phyloP scores from a whole-genome alignment of 53 echinoderm and acorn worm species.

The Zoroaster sp. region DNA sequence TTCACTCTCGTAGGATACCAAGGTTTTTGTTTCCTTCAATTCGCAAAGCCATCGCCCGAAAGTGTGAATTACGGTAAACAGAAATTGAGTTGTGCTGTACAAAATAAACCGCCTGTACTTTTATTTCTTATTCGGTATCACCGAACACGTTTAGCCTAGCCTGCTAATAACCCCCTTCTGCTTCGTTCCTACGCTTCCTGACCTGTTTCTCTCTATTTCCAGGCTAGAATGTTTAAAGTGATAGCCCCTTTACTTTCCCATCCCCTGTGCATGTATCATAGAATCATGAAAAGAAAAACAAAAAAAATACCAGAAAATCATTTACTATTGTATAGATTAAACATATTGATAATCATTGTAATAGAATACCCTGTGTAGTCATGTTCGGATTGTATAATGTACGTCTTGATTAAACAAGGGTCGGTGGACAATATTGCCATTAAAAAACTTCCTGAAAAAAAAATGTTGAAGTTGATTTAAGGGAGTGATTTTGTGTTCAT shows the following conservation, averaged over 20 bases:
- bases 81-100: constrained; percentile 15
- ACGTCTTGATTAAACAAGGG: background rate
- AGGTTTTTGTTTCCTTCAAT: background rate
- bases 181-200: background rate
- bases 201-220: background rate
- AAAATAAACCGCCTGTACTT: constrained; percentile 17
- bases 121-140: background rate
- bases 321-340: constrained; percentile 10
- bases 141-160: background rate
- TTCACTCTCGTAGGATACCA: background rate
- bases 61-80: background rate
- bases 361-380: constrained; percentile 17
- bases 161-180: background rate
- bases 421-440: constrained; percentile 15
- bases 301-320: background rate
- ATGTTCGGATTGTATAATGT: background rate
- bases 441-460: constrained; percentile 12
- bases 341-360: background rate
- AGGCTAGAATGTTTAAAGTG: background rate
- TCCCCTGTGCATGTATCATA: constrained; percentile 48
- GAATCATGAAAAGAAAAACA: background rate
- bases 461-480: background rate
- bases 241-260: background rate
- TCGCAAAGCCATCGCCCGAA: background rate
- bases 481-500: background rate